phyloP scores from a whole-genome alignment of 2,888 invertebrate species.

The Agrilus biguttatus region DNA sequence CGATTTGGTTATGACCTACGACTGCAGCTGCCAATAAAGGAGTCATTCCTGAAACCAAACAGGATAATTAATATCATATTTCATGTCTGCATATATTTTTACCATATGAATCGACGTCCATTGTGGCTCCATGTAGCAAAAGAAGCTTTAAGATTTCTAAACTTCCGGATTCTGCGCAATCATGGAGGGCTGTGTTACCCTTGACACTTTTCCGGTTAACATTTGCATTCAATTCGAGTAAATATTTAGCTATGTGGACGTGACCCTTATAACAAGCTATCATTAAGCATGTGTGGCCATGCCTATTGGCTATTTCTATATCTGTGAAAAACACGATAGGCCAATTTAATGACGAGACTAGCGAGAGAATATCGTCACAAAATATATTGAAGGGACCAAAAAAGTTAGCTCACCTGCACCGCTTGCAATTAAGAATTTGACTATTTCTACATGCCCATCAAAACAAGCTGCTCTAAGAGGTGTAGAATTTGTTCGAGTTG shows the following conservation, averaged over 20 bases:
- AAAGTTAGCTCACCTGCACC: constrained; percentile 56
- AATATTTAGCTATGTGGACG: constrained; percentile 76
- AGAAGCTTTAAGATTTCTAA: constrained; percentile 83
- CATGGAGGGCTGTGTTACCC: constrained; percentile 93
- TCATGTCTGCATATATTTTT: constrained; percentile 10
- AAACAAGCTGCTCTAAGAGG: constrained; percentile 92
- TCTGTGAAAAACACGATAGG: constrained; percentile 37
- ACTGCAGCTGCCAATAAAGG: constrained; percentile 87
- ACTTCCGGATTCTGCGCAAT: constrained; percentile 93
- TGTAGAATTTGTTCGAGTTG: constrained; percentile 88
- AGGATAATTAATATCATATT: background rate
- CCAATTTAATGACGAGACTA: background rate
- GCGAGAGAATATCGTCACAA: background rate
- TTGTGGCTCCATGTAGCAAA: constrained; percentile 72
- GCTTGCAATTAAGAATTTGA: constrained; percentile 78
- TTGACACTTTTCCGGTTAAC: constrained; percentile 87
- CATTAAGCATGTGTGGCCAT: constrained; percentile 96
- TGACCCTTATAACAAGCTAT: constrained; percentile 96
- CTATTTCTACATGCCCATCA: constrained; percentile 91
- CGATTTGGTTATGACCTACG: constrained; percentile 84
- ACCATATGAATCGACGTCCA: constrained; percentile 91
- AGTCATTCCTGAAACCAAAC: constrained; percentile 60
- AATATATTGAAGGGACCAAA: background rate
- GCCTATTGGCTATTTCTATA: constrained; percentile 89
- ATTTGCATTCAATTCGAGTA: constrained; percentile 74